phyloP scores from a whole-genome alignment of 2,888 invertebrate species.

The Synanthedon myopaeformis region DNA sequence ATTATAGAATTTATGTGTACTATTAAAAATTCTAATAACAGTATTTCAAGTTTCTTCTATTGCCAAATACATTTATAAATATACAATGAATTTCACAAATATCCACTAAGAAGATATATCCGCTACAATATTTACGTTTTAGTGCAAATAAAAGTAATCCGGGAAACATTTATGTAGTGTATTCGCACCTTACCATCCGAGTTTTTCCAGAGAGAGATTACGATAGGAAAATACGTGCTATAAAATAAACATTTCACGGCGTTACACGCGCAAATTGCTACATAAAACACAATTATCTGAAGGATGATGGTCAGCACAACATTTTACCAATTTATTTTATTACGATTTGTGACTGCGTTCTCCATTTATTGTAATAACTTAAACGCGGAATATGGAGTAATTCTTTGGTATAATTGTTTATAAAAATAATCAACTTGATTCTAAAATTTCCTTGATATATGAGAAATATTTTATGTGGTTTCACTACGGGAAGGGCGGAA shows the following conservation, averaged over 20 bases:
- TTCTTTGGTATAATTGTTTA: no score
- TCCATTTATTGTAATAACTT: no score
- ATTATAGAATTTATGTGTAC: no score
- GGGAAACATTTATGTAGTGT: constrained; percentile 9
- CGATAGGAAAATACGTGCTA: constrained; percentile 41
- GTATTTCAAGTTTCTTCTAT: no score
- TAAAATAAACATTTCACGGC: constrained; percentile 58
- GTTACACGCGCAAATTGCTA: constrained; percentile 49
- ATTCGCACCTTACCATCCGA: constrained; percentile 23
- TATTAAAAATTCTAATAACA: no score
- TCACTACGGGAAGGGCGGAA: no score
- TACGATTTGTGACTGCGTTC: not conserved
- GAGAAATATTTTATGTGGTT: no score
- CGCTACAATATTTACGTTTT: not conserved
- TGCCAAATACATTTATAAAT: no score
- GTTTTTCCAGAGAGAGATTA: constrained; percentile 35
- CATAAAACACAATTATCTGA: constrained; percentile 58
- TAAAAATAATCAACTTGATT: no score
- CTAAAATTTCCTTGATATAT: no score
- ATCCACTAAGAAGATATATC: not conserved
- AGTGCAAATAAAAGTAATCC: constrained; percentile 2
- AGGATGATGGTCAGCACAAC: constrained; percentile 33
- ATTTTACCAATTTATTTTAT: not conserved
- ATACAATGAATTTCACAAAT: not conserved
- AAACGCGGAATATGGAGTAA: no score